These are phyloP conservation scores for Erpobdella octoculata DNA, from an alignment of 2,888 invertebrate genomes.

Conservation along the genomic window DNA sequence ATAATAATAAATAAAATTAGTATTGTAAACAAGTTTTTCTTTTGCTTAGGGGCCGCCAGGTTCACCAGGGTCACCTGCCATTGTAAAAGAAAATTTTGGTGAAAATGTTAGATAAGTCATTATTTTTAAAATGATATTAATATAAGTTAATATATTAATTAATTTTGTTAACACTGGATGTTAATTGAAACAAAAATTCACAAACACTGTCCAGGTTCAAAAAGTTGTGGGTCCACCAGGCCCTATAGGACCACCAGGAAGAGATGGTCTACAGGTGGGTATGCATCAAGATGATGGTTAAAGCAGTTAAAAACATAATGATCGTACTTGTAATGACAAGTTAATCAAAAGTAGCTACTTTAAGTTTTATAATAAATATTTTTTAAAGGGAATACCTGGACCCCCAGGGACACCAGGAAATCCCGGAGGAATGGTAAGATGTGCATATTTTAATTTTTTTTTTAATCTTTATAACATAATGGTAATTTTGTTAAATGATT, in stretches of 20 bases:
- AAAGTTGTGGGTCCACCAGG: background rate
- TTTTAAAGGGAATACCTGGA: slow-evolving; percentile 20
- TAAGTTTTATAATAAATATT: background rate
- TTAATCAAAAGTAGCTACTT: background rate
- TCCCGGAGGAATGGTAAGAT: slow-evolving; percentile 24
- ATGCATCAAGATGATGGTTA: background rate
- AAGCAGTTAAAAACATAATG: too few relatives aligned
- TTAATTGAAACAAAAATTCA: too few relatives aligned
- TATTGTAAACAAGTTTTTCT: background rate
- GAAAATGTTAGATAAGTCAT: background rate
- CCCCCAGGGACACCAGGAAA: slow-evolving; percentile 25
- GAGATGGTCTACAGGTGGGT: background rate
- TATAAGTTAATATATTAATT: background rate
- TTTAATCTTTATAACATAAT: background rate
- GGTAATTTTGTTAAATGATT: background rate
- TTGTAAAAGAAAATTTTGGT: background rate
- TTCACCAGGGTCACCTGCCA: slow-evolving; percentile 11
- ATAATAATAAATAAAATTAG: too few relatives aligned
- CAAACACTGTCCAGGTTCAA: background rate
- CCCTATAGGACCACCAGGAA: background rate
- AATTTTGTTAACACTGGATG: background rate
- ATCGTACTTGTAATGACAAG: background rate
- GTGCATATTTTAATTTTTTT: background rate
- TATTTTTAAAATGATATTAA: background rate
- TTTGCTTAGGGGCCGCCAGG: slow-evolving; percentile 14